A percentile compares a stretch with the other conserved stretches of the same genome.
phyloP scores from a whole-genome alignment of 64 coral and sea anemone species.

The Actinia equina region DNA sequence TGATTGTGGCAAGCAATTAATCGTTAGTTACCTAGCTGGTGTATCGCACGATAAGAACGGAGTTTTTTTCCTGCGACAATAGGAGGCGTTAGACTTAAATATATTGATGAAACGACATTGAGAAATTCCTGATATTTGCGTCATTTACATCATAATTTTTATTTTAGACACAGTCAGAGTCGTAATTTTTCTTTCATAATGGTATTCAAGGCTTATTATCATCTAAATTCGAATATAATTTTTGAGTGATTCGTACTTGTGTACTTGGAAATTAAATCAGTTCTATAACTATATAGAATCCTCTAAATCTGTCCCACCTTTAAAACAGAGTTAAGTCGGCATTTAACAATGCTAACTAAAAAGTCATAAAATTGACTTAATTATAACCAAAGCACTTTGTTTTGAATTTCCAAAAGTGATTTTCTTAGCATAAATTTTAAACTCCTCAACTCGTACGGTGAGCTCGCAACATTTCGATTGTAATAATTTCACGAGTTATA shows the following conservation, averaged over 20 bases:
- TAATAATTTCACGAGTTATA: too few species aligned
- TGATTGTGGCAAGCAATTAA: background rate
- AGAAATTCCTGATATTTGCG: background rate
- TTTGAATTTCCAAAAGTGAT: background rate
- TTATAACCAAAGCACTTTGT: background rate
- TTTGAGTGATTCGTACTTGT: background rate
- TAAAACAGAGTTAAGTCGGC: background rate
- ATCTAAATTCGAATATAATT: background rate
- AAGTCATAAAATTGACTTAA: background rate
- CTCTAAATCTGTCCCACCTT: background rate
- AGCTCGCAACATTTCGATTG: too few species aligned
- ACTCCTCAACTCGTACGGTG: background rate
- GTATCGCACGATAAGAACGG: background rate
- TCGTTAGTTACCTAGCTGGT: background rate
- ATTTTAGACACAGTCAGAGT: background rate
- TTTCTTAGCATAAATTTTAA: background rate
- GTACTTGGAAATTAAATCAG: too few species aligned
- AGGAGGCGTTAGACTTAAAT: background rate
- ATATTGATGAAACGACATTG: background rate
- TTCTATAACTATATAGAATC: too few species aligned
- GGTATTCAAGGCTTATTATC: background rate
- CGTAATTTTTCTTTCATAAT: background rate
- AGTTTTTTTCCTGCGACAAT: background rate
- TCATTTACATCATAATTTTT: background rate
- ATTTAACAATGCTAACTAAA: background rate